Conservation (phyloP, 2,113 vertebrate genomes). For the Entomyzon cyanotis region DNA sequence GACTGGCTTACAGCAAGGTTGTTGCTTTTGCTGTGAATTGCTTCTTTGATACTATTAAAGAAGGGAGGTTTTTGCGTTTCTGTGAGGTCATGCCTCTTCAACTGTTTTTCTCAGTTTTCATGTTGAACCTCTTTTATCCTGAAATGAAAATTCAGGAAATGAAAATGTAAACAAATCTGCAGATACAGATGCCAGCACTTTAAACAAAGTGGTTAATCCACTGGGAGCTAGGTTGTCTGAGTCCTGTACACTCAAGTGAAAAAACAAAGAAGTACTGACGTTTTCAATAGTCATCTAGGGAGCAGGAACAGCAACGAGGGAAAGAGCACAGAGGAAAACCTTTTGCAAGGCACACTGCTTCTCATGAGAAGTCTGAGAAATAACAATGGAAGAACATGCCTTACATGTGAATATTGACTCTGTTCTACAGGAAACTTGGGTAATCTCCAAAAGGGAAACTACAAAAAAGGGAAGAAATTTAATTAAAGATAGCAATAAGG, state of each 20-base stretch:
- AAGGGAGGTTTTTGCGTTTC: background rate
- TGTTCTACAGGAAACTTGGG: background rate
- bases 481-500: background rate
- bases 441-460: slow-evolving; percentile 2
- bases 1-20: background rate
- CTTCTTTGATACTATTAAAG: background rate
- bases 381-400: background rate
- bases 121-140: background rate
- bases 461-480: background rate
- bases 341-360: background rate
- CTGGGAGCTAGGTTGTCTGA: background rate
- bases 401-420: background rate
- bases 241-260: background rate
- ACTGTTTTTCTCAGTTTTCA: background rate
- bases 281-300: background rate
- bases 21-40: background rate
- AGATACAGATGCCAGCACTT: background rate
- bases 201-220: background rate
- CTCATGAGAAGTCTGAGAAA: background rate
- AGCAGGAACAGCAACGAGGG: background rate
- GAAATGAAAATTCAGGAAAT: slow-evolving; percentile 23
- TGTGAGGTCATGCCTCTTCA: background rate
- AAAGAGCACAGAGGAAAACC: background rate
- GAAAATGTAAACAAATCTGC: background rate
- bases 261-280: background rate